Conservation (phyloP, 2,113 vertebrate species). For the Chlamydotis undulata region DNA sequence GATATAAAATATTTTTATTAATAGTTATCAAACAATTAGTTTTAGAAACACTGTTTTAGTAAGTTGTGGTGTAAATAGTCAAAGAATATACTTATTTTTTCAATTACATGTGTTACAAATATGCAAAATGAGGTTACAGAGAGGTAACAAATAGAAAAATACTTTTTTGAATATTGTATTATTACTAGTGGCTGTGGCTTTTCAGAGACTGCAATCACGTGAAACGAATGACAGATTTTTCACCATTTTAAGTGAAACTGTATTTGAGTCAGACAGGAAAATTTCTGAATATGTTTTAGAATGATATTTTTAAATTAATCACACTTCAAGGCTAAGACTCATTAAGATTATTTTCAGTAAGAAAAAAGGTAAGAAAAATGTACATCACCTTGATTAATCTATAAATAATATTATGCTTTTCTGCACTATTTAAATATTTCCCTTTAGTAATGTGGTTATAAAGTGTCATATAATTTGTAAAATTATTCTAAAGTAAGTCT, state of each 20-base stretch:
- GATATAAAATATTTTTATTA: neutral
- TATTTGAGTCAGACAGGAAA: neutral
- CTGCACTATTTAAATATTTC: neutral
- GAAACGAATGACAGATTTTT: neutral
- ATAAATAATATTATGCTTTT: neutral
- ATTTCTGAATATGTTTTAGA: neutral
- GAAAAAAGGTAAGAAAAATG: neutral
- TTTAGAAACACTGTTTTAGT: fast-evolving
- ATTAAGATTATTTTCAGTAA: neutral
- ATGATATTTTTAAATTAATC: neutral
- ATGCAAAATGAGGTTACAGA: neutral
- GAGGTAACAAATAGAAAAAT: neutral
- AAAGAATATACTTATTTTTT: neutral
- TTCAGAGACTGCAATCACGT: neutral
- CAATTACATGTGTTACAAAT: too few relatives aligned
- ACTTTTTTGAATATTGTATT: neutral
- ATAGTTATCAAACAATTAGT: neutral
- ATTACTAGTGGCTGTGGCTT: neutral
- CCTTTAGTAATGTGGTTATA: neutral
- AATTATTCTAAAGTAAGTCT: neutral
- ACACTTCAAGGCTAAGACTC: neutral
- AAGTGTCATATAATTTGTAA: neutral
- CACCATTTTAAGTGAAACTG: neutral
- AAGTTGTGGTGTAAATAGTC: neutral
- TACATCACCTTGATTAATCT: neutral